Evolutionary conservation across 1,140 invertebrate species (phyloP).

Genomic region (Lepidostoma basale): DNA sequence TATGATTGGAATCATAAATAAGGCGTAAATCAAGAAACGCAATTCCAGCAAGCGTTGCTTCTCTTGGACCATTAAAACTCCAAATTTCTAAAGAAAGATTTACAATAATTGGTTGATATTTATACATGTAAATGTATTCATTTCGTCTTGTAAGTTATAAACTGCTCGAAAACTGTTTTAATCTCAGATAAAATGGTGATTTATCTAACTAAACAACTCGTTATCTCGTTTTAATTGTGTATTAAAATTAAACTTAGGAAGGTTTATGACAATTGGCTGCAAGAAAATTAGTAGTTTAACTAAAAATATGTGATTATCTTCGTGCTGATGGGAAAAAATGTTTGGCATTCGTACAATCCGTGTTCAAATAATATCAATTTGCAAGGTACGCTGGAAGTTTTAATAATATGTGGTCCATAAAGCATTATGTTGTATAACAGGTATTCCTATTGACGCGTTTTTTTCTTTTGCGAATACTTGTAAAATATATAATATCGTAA

Average conservation of each 20-base stretch:
- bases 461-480: too few relatives aligned
- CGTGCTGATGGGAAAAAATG: too few relatives aligned
- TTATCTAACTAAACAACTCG: conserved; percentile 2
- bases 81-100: neutral
- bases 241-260: neutral
- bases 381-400: too few relatives aligned
- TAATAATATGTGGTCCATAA: too few relatives aligned
- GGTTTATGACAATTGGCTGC: too few relatives aligned
- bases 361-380: too few relatives aligned
- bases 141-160: conserved; percentile 1
- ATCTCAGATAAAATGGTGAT: conserved; percentile 2
- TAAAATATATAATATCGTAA: too few relatives aligned
- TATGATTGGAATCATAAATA: neutral
- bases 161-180: conserved; percentile 1
- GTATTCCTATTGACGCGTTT: too few relatives aligned
- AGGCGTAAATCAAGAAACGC: neutral
- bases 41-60: neutral
- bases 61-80: neutral
- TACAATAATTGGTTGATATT: neutral
- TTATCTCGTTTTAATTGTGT: conserved; percentile 16
- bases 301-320: too few relatives aligned
- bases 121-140: conserved; percentile 18
- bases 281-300: too few relatives aligned
- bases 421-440: too few relatives aligned
- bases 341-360: too few relatives aligned